Percentiles rank a stretch among this genome's conserved stretches.
Evolutionary conservation across 2,888 invertebrate species (phyloP).

Genomic region (Lathronympha strigana): DNA sequence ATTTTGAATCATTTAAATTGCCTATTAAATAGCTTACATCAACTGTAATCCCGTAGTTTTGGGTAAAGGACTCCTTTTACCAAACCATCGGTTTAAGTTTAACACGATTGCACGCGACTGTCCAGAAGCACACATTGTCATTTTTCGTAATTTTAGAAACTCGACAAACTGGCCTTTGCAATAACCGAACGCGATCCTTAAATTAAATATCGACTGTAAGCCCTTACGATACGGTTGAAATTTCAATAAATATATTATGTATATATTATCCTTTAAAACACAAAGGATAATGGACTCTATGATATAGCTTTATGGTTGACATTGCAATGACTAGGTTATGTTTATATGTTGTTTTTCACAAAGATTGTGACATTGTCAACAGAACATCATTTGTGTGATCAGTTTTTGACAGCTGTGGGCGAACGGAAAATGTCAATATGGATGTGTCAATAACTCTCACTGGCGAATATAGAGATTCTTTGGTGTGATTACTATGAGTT

Average conservation of each 20-base stretch:
- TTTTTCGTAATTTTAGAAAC: slow-evolving; percentile 43
- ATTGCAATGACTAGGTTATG: neutral
- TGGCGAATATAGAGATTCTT: neutral
- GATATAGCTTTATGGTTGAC: too few relatives aligned
- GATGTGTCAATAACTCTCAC: slow-evolving; percentile 19
- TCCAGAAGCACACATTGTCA: slow-evolving; percentile 28
- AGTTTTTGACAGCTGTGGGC: slow-evolving; percentile 20
- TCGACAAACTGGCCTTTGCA: neutral
- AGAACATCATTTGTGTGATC: slow-evolving; percentile 17
- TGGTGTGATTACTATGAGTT: too few relatives aligned
- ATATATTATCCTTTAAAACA: too few relatives aligned
- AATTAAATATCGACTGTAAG: neutral
- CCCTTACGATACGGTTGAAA: neutral
- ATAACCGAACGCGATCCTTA: neutral
- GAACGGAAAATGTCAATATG: slow-evolving; percentile 17
- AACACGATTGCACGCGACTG: neutral
- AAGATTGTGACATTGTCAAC: slow-evolving; percentile 16
- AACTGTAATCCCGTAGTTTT: too few relatives aligned
- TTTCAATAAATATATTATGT: neutral
- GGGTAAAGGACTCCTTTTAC: neutral
- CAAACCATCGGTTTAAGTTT: neutral
- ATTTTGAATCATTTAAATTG: too few relatives aligned
- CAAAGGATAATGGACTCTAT: too few relatives aligned
- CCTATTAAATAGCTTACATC: too few relatives aligned
- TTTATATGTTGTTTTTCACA: neutral